Evolutionary conservation across 2,113 vertebrate species (phyloP).

Genomic region (Siphamia tubifer): DNA sequence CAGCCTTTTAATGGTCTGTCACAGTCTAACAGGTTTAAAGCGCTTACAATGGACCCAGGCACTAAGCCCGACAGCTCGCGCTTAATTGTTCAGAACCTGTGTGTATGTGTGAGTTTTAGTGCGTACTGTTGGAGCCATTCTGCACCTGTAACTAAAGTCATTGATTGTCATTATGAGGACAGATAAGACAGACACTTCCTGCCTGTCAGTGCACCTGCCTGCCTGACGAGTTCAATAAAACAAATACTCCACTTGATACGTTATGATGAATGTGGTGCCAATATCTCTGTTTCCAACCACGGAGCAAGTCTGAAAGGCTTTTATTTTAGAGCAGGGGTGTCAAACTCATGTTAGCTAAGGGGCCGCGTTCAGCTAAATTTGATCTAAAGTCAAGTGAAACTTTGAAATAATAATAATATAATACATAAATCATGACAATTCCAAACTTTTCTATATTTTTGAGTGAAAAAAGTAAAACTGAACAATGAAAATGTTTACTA

Average conservation of each 20-base stretch:
- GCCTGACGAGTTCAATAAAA: conserved; percentile 44
- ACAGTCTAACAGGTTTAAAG: conserved; percentile 82
- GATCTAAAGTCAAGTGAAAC: no score
- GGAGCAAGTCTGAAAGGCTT: not conserved
- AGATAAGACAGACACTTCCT: conserved; percentile 57
- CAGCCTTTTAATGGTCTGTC: conserved; percentile 84
- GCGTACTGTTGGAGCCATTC: conserved; percentile 59
- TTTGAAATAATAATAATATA: no score
- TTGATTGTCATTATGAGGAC: conserved; percentile 69
- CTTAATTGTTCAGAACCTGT: conserved; percentile 82
- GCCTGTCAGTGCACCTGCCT: conserved; percentile 40
- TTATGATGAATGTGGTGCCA: conserved; percentile 25
- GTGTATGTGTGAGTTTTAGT: conserved; percentile 40
- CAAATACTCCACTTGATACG: conserved; percentile 12
- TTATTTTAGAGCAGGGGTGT: conserved; percentile 36
- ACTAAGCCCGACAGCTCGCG: conserved; percentile 79
- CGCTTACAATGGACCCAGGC: conserved; percentile 79
- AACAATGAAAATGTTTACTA: no score
- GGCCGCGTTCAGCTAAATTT: no score
- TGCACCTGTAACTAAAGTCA: conserved; percentile 74
- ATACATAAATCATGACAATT: no score
- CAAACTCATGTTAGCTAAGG: no score
- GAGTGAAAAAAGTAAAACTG: no score
- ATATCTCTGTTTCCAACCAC: not conserved
- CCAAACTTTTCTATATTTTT: no score